These are phyloP conservation scores for Pedetes capensis DNA, from an alignment of 2,113 vertebrate species.

Conservation along the genomic window DNA sequence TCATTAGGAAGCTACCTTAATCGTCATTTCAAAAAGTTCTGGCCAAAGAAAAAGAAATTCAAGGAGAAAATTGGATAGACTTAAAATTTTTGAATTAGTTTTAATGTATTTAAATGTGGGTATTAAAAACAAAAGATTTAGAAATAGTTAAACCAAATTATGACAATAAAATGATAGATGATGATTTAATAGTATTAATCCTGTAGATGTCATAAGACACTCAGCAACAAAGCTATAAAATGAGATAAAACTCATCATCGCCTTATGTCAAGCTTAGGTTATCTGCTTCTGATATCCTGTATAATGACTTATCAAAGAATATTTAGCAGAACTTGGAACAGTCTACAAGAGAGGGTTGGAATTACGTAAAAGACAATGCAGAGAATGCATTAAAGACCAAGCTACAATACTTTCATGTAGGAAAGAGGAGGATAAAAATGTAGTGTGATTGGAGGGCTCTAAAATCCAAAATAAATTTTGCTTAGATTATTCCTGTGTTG, in stretches of 20 bases:
- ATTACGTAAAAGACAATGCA: neutral
- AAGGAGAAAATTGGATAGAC: neutral
- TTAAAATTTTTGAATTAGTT: neutral
- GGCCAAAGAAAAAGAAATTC: neutral
- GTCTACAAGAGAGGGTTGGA: neutral
- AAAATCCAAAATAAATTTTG: neutral
- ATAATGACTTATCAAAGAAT: neutral
- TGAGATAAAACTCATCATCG: neutral
- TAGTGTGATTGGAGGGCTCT: neutral
- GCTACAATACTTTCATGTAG: neutral
- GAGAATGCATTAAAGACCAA: neutral
- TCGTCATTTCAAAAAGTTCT: neutral
- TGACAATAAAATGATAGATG: neutral
- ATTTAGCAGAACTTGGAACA: neutral
- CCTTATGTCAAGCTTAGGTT: neutral
- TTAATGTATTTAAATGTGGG: constrained; percentile 2
- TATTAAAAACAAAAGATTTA: constrained; percentile 43
- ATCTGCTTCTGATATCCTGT: neutral
- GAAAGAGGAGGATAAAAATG: neutral
- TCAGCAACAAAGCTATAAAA: neutral
- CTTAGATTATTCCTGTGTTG: neutral
- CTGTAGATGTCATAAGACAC: neutral
- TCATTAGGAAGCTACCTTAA: neutral
- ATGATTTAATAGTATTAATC: constrained; percentile 3
- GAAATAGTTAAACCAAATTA: constrained; percentile 32